Evolutionary conservation across 1,140 invertebrate genomes (phyloP).

Genomic region (Thereuonema tuberculata): DNA sequence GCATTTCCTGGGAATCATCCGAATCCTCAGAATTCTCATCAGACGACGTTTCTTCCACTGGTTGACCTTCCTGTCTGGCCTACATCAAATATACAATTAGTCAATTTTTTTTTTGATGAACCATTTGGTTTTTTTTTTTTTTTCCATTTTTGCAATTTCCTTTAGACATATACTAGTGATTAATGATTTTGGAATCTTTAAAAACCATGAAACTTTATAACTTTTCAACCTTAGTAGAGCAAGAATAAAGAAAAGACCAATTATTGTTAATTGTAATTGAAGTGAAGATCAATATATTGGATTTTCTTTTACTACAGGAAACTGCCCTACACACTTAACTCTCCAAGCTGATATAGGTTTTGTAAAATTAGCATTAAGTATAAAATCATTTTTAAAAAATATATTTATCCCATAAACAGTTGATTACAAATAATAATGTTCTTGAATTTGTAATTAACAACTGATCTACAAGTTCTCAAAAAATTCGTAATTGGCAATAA

Average conservation of each 20-base stretch:
- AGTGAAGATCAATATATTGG: too few species aligned
- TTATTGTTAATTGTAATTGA: not conserved
- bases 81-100: not conserved
- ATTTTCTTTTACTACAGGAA: too few species aligned
- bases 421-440: too few species aligned
- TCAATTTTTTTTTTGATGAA: not conserved
- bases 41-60: constrained; percentile 21
- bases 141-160: not conserved
- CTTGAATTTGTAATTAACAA: too few species aligned
- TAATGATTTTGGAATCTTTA: not conserved
- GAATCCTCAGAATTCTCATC: constrained; percentile 21
- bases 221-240: not conserved
- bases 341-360: too few species aligned
- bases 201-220: not conserved
- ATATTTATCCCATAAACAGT: too few species aligned
- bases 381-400: too few species aligned
- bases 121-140: not conserved
- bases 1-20: constrained; percentile 22
- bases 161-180: not conserved
- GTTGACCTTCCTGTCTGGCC: constrained; percentile 16
- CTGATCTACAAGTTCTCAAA: too few species aligned
- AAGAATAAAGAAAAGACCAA: not conserved
- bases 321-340: too few species aligned
- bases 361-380: too few species aligned
- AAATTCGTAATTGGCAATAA: too few species aligned